Evolutionary conservation across 2,797 vertebrate species (phyloP), one percentile per base, ranked within the genome.

Genomic region (Tangara arthus): DNA sequence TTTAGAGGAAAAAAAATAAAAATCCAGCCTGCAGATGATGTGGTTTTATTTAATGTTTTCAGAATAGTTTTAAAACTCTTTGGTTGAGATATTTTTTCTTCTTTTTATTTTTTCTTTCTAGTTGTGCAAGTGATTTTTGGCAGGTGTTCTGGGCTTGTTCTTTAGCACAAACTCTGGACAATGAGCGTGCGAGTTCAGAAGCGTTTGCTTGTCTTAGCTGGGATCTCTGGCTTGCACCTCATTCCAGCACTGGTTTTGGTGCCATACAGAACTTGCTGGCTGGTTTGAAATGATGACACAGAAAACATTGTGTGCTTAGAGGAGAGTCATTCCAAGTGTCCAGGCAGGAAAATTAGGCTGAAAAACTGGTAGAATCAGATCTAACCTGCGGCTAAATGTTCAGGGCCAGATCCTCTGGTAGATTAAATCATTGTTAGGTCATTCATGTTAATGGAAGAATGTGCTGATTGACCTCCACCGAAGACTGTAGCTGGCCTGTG

Each of bases 211-310:
- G 92, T 96, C 94, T 91, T 86, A 89, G 64, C 35, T 83, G 91
- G 61, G 91, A 95, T 97, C 94, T 95, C 89, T 96, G 94, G 92
- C 89, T 93, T 89, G 59, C 84, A 85, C 68, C 42, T 91, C 53
- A 6, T 53, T 93, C 70, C 94, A 94, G 68, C 35, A 72, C 76
- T 87, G 57, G 24, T 86, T 82, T 72, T 89, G 57, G 68, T 93
- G 87, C 93, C 92, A 93, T 93, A 80, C 64, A 93, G 90, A 90
- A 35, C 71, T 94, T 50, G 57, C 64, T 93, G 93, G 78, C 90
- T 89, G 32, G 47, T 81, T 93, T 26, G 12, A 91, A 89, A 73
- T 44, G 22, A 91, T 90, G 90, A 92, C 75, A 92, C 41, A 95
- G 69, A 93, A 87, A 94, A 73, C 49, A 32, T 5, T 85, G 34